Evolutionary conservation across 2,797 vertebrate genomes (phyloP), one percentile per base, ranked within the genome.

Genomic region (Peromyscus attwateri): DNA sequence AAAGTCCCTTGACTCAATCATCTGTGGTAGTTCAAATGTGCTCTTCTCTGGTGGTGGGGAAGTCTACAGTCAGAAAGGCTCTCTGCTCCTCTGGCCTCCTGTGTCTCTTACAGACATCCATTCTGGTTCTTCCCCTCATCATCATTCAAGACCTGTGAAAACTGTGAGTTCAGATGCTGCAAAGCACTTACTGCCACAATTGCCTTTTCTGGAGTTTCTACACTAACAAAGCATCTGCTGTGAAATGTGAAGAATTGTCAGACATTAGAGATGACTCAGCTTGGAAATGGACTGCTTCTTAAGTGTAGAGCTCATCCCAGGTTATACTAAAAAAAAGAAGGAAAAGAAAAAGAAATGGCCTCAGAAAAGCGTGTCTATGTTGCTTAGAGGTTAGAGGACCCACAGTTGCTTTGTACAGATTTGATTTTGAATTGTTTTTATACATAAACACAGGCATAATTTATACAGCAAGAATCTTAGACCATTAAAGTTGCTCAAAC

Each of bases 321-420:
- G 21, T 7, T 73, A 43, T 76, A 4, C 5, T 68, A 8, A 21
- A 16, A 4, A 11, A 52, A 17, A n/a, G n/a, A 1, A 73, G 10
- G 3, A 49, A 49, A 79, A 79, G 16, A 27, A 49, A 34, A 8
- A 49, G 12, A 34, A 79, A 34, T 57, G 46, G 1, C 43, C 71
- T 92, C 37, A 40, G 21, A 88, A 84, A 90, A 49, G 12, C 23
- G 0, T 34, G 34, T 46, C 55, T 60, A 12, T 70, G 29, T 37
- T n/a, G 10, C 27, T 84, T 46, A 17, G 60, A 68, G 62, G 27
- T 93, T 27, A 49, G 13, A 70, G 21, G 23, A 37, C 23, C 9
- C 73, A 85, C n/a, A 92, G 34, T 68, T 14, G 52, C 82, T 91
- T 92, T 91, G 31, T 75, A 87, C n/a, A 62, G 17, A 84, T 79